Evolutionary conservation across 2,113 vertebrate species (phyloP).

Genomic region (Bubo scandiacus): DNA sequence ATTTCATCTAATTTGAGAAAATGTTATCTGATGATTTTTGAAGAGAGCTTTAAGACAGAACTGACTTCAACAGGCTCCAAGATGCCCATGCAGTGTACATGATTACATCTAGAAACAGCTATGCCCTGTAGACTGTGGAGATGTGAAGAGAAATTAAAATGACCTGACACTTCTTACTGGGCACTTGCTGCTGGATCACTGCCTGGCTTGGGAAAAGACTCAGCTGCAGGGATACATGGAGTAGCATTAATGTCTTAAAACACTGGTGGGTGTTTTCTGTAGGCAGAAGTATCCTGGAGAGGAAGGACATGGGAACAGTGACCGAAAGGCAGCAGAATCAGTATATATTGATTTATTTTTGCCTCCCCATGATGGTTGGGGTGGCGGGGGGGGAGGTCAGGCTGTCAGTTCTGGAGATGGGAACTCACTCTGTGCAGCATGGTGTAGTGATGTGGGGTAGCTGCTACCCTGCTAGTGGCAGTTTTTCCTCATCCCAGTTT

Average conservation of each 20-base stretch:
- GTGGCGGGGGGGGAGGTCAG: not conserved
- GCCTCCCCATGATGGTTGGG: not conserved
- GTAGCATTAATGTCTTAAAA: slow-evolving; percentile 5
- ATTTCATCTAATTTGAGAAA: slow-evolving; percentile 48
- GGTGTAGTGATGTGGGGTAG: fast-evolving
- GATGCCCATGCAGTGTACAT: slow-evolving; percentile 20
- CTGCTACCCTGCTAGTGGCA: not conserved
- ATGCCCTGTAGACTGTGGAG: slow-evolving; percentile 31
- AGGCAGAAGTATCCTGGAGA: slow-evolving; percentile 36
- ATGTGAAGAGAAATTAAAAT: slow-evolving; percentile 29
- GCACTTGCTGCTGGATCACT: slow-evolving; percentile 38
- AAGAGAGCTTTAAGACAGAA: slow-evolving; percentile 60
- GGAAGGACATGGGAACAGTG: not conserved
- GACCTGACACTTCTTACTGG: slow-evolving; percentile 30
- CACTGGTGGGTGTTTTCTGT: slow-evolving; percentile 40
- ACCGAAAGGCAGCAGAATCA: not conserved
- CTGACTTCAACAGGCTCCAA: not conserved
- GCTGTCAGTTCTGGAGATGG: not conserved
- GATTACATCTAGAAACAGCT: slow-evolving; percentile 30
- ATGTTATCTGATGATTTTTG: slow-evolving; percentile 50
- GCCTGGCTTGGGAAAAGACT: slow-evolving; percentile 25
- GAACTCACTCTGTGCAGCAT: not conserved
- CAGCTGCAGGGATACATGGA: slow-evolving; percentile 28
- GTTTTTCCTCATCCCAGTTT: not conserved
- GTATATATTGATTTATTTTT: not conserved